Percentiles rank a stretch among this genome's conserved stretches.
These are phyloP conservation scores for Delphinapterus leucas DNA, from an alignment of 2,113 vertebrate species.

Conservation along the genomic window DNA sequence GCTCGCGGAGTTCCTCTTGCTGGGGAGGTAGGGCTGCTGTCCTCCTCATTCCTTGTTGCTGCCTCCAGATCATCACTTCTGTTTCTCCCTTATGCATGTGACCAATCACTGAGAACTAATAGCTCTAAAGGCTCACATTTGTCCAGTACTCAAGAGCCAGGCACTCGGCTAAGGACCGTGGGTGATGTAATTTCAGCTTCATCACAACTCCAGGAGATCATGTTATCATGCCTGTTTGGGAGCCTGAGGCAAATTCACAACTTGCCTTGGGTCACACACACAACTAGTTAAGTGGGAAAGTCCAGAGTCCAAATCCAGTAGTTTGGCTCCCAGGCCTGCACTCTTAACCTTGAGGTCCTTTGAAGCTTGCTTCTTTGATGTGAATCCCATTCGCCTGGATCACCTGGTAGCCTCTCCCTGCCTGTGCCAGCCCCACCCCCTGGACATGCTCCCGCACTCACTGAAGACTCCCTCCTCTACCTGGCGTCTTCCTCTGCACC, in stretches of 20 bases:
- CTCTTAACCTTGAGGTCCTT: not conserved
- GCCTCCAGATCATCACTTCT: not conserved
- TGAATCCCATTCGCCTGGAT: not conserved
- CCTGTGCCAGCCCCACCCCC: not conserved
- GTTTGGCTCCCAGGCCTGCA: not conserved
- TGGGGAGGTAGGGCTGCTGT: not conserved
- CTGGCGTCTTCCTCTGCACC: not conserved
- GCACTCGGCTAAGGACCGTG: not conserved
- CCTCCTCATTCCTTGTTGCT: not conserved
- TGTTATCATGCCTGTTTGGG: not conserved
- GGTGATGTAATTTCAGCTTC: not conserved
- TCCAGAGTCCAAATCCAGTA: not conserved
- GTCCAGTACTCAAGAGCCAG: not conserved
- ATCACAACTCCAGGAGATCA: not conserved
- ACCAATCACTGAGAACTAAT: not conserved
- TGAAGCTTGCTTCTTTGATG: not conserved
- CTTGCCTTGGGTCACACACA: not conserved
- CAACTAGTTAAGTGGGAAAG: not conserved
- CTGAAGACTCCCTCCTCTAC: not conserved
- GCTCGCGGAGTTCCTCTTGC: not conserved
- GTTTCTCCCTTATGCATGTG: not conserved
- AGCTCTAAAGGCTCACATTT: not conserved
- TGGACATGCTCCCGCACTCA: not conserved
- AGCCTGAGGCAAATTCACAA: not conserved
- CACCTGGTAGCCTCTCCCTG: not conserved